Evolutionary conservation across 2,113 vertebrate genomes (phyloP).

Genomic region (Machaerirhynchus nigripectus): DNA sequence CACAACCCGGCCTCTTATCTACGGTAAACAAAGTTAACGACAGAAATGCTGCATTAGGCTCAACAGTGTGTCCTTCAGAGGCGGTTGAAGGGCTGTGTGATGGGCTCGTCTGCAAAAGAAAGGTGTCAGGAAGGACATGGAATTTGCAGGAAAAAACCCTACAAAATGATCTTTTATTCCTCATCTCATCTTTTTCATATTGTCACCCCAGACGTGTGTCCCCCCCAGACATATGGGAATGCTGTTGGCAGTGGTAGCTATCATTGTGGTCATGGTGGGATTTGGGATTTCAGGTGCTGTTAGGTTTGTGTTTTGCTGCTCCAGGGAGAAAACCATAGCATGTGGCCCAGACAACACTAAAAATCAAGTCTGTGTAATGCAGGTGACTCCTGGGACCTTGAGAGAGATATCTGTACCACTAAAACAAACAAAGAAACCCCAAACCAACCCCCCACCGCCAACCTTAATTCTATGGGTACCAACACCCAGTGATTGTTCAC

Average conservation of each 20-base stretch:
- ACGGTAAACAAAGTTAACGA: neutral
- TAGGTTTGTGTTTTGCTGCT: neutral
- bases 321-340: neutral
- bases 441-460: rapidly evolving
- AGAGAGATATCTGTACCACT: neutral
- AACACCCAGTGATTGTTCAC: neutral
- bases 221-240: rapidly evolving
- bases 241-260: neutral
- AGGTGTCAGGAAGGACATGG: neutral
- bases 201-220: neutral
- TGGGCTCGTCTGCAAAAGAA: neutral
- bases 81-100: neutral
- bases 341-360: neutral
- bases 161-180: rapidly evolving
- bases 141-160: neutral
- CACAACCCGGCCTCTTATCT: rapidly evolving
- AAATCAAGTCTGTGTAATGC: neutral
- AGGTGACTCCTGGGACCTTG: neutral
- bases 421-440: neutral
- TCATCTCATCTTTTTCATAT: rapidly evolving
- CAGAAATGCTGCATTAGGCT: neutral
- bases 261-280: rapidly evolving
- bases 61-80: neutral
- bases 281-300: neutral
- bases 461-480: neutral